Evolutionary conservation across 2,797 vertebrate species (phyloP).

Genomic region (Bovichtus diacanthus): DNA sequence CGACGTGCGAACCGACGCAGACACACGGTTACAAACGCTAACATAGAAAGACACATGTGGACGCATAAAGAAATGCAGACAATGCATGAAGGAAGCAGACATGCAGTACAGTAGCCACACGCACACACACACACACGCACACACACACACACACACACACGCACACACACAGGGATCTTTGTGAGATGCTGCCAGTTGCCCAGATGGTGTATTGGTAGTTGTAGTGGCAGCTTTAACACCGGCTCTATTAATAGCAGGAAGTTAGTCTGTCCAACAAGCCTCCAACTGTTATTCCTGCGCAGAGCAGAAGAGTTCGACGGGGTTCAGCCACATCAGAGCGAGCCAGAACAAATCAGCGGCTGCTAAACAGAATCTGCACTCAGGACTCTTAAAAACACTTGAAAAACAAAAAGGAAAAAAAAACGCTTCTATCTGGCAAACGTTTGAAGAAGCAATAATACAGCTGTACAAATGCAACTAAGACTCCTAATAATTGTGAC

Average conservation of each 20-base stretch:
- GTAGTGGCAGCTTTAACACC: constrained; percentile 48
- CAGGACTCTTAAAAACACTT: constrained; percentile 5
- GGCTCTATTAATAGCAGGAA: constrained; percentile 59
- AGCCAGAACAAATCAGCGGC: not conserved
- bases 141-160: constrained; percentile 8
- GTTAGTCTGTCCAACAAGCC: constrained; percentile 29
- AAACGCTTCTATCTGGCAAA: not conserved
- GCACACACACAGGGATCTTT: constrained; percentile 11
- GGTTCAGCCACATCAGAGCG: constrained; percentile 29
- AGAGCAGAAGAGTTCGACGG: not conserved
- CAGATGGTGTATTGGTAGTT: constrained; percentile 64
- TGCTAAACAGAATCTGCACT: not conserved
- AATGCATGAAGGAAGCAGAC: not conserved
- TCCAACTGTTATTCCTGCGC: constrained; percentile 30
- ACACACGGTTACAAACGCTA: constrained; percentile 12
- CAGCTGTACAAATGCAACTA: constrained; percentile 9
- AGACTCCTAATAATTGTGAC: not conserved
- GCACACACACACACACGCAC: constrained; percentile 19
- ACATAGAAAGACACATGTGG: constrained; percentile 1
- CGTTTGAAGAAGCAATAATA: constrained; percentile 4
- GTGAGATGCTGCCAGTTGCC: constrained; percentile 51
- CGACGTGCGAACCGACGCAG: constrained; percentile 16
- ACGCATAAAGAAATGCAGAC: not conserved
- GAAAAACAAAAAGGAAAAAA: not conserved
- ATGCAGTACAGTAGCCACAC: constrained; percentile 7